Base-by-base conservation (phyloP, 1,140 invertebrate species). In the Drepana arcuata region DNA sequence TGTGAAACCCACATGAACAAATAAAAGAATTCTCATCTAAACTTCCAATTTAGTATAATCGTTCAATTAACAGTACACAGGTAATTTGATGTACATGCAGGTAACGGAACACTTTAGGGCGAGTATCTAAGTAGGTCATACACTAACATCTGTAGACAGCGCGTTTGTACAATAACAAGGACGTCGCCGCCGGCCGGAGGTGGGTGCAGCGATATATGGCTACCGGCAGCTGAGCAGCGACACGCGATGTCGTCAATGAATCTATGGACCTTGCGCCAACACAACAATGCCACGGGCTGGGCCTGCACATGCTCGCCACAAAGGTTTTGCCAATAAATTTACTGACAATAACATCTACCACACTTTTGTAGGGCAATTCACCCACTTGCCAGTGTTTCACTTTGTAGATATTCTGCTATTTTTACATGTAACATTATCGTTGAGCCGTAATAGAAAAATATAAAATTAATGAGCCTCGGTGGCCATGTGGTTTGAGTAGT, bases 181-280 rank as follows among this genome's bases (percentile, higher is more conserved):
- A n/a, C n/a, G n/a, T n/a, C n/a, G n/a, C n/a, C n/a, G n/a, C n/a
- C 28, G 14, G 26, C 13, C 16, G 26, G 15, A 41, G 24, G 39
- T 41, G 30, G 39, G 39, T 41, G 31, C 39, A 41, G 39, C 26
- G 7, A 41, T 29, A 41, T 34, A 41, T 41, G 32, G 32, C 14
- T 40, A 25, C 7, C 16, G 10, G 12, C 21, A 16, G 29, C 9
- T 6, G n/a, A 10, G 10, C 10, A 10, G 10, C 10, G 24, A 10
- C 24, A 26, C 24, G 24, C 24, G 10, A 26, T 26, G 31, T 34
- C 39, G 30, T 11, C 30, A n/a, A n/a, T n/a, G n/a, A n/a, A n/a
- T n/a, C n/a, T n/a, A 14, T 31, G 31, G 32, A 29, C 39, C 39
- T 41, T 41, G 32, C 26, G 39, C 29, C 28, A 34, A 34, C 28